These are phyloP conservation scores for Bruchidius siliquastri DNA, from an alignment of 2,888 invertebrate species.

Conservation along the genomic window DNA sequence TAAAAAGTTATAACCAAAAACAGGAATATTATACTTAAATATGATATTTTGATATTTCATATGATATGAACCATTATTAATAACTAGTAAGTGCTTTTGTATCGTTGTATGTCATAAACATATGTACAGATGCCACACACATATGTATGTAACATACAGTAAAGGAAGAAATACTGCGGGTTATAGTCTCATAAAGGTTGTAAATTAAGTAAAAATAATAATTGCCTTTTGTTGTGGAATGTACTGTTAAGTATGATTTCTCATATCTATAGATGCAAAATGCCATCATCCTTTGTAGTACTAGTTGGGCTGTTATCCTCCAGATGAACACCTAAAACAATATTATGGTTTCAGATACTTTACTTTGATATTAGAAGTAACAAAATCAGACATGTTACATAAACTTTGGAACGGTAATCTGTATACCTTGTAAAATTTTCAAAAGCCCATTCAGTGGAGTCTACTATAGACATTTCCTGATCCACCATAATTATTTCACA, in stretches of 20 bases:
- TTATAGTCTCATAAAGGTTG: not conserved
- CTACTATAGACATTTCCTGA: too few relatives aligned
- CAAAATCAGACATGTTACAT: too few relatives aligned
- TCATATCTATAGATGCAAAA: slow-evolving; percentile 33
- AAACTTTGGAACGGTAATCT: too few relatives aligned
- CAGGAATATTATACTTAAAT: too few relatives aligned
- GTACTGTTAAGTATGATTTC: not conserved
- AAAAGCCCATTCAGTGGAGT: too few relatives aligned
- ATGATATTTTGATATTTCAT: not conserved
- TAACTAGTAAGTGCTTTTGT: not conserved
- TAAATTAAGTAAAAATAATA: not conserved
- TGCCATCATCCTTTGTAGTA: slow-evolving; percentile 39
- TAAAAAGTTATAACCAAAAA: too few relatives aligned
- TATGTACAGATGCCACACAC: too few relatives aligned
- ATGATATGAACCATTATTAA: not conserved
- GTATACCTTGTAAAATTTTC: too few relatives aligned
- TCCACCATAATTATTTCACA: too few relatives aligned
- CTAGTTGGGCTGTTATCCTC: slow-evolving; percentile 27
- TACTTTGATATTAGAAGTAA: too few relatives aligned
- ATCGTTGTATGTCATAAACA: not conserved
- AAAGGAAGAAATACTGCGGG: not conserved
- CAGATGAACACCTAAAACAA: slow-evolving; percentile 23
- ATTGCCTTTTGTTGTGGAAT: slow-evolving; percentile 5
- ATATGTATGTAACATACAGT: not conserved
- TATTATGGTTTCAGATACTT: not conserved